phyloP scores from a whole-genome alignment of 2,113 vertebrate genomes.

The Platysteira castanea region DNA sequence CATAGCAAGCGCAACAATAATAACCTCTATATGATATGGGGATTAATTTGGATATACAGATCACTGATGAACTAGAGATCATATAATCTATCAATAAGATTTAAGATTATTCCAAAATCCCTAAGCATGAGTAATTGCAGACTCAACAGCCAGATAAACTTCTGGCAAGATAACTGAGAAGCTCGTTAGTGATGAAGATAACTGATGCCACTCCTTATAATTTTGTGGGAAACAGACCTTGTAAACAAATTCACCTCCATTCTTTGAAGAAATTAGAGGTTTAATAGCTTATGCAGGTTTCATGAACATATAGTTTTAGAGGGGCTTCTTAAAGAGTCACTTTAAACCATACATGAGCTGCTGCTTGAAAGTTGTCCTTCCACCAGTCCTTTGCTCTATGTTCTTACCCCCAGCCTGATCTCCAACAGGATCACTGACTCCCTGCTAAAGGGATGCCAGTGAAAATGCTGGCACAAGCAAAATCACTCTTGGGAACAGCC shows the following conservation, averaged over 20 bases:
- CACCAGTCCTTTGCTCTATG: fast-evolving
- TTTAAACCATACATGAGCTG: background rate
- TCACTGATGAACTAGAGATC: background rate
- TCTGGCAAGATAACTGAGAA: background rate
- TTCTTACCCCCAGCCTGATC: background rate
- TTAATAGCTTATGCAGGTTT: background rate
- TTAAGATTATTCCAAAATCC: background rate
- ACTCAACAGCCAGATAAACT: background rate
- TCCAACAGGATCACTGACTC: background rate
- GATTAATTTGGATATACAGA: background rate
- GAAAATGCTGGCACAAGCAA: background rate
- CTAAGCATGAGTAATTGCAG: background rate
- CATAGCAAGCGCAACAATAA: background rate
- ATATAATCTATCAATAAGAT: background rate
- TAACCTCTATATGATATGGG: background rate
- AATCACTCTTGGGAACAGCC: background rate
- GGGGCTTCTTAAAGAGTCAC: background rate
- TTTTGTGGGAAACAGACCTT: background rate
- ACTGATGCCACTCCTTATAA: background rate
- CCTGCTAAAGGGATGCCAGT: background rate
- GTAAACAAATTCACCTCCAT: background rate
- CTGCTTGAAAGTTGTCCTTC: background rate
- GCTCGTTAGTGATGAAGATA: background rate
- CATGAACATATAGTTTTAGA: background rate
- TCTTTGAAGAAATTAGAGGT: background rate